Evolutionary conservation across 2,113 vertebrate species (phyloP).

Genomic region (Callipepla californica): DNA sequence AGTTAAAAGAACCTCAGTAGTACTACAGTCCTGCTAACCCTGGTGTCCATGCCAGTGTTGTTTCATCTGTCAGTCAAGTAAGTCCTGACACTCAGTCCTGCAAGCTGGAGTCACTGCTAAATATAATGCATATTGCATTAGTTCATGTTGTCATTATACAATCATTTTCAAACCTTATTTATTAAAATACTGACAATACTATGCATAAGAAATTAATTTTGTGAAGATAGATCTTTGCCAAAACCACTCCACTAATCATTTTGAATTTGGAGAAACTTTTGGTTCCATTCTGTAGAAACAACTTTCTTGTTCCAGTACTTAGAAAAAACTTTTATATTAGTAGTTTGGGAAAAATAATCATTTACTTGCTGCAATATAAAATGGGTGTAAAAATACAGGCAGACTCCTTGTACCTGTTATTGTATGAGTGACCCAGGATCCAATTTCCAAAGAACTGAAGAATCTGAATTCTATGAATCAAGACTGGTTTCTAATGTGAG

Average conservation of each 20-base stretch:
- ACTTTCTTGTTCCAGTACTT: not conserved
- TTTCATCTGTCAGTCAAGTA: not conserved
- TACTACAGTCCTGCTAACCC: not conserved
- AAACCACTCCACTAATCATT: not conserved
- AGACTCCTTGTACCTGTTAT: not conserved
- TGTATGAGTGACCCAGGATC: not conserved
- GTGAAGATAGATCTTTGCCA: not conserved
- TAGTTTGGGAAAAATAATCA: not conserved
- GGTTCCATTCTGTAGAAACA: not conserved
- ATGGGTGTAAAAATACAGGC: not conserved
- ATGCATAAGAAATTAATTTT: not conserved
- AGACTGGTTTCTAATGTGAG: slow-evolving; percentile 40
- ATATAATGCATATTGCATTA: not conserved
- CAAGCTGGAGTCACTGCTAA: not conserved
- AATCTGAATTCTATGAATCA: slow-evolving; percentile 20
- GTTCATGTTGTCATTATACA: not conserved
- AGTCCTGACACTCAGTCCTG: not conserved
- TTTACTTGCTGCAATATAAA: not conserved
- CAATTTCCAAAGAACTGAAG: not conserved
- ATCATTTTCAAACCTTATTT: not conserved
- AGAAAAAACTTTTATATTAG: not conserved
- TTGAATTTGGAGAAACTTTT: not conserved
- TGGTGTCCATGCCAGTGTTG: not conserved
- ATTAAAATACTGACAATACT: not conserved
- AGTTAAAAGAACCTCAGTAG: slow-evolving; percentile 43